Percentiles rank a stretch among this genome's conserved stretches.
Evolutionary conservation across 2,113 vertebrate genomes (phyloP).

Genomic region (Calcarius ornatus): DNA sequence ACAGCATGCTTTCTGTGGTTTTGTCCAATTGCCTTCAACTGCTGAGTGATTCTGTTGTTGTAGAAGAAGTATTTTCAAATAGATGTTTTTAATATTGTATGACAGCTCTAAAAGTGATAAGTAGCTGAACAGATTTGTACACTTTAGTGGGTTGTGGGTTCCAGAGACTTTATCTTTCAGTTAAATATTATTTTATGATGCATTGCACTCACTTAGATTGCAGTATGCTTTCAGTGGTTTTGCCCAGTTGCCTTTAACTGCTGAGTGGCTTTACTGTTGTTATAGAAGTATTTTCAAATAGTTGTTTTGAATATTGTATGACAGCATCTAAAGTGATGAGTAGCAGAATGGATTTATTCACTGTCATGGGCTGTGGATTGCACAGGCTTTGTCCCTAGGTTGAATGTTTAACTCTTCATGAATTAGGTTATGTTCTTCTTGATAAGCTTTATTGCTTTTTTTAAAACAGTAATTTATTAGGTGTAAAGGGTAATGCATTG

Average conservation of each 20-base stretch:
- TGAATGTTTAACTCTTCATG: background rate
- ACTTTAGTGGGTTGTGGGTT: background rate
- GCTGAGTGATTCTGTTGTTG: background rate
- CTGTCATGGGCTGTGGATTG: background rate
- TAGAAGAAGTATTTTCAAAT: background rate
- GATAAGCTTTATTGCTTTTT: background rate
- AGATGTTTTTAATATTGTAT: conserved; percentile 43
- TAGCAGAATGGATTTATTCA: background rate
- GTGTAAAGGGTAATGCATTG: background rate
- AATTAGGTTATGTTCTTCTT: background rate
- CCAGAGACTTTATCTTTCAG: background rate
- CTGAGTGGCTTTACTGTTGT: background rate
- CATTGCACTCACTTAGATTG: background rate
- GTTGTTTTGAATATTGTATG: background rate
- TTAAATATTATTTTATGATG: conserved; percentile 33
- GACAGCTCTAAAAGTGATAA: conserved; percentile 12
- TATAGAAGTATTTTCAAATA: conserved; percentile 13
- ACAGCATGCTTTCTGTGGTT: background rate
- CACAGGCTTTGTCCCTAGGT: background rate
- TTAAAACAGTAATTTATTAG: background rate
- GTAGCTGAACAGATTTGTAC: background rate
- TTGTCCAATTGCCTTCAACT: background rate
- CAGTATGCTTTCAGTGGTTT: conserved; percentile 11
- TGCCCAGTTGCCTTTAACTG: background rate
- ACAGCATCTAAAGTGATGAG: background rate